Base-by-base conservation (phyloP, 2,797 vertebrate genomes). In the Micropoecilia bifurca region DNA sequence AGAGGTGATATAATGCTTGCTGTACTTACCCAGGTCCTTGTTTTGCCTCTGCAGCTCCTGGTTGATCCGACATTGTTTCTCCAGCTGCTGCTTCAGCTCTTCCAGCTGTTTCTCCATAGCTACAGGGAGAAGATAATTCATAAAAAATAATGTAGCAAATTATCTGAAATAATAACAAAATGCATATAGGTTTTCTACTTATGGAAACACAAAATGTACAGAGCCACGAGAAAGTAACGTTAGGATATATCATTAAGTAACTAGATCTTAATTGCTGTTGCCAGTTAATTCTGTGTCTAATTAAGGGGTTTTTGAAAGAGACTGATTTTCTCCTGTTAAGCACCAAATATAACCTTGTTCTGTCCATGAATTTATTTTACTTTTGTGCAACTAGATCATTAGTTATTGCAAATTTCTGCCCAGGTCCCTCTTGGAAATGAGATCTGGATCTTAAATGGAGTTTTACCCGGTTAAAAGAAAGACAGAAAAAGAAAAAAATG, bases 41-140 rank as follows among this genome's bases (percentile, higher is more conserved):
- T 95, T 95, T 81, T 95, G 91, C 33, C 87, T 95, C 81, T 91
- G 93, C 72, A 95, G 88, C 48, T 92, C 95, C 86, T 92, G 30
- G 83, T 95, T 96, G 87, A 93, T 91, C 75, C 93, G 81, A 79
- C 93, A 96, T 73, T 93, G 94, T 59, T 94, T 94, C 84, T 96
- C 95, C 74, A 97, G 92, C 92, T 89, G 95, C 74, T 95, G 93
- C 75, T 85, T 93, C 80, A 96, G 87, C 13, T 96, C 94, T 69
- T 95, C 93, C 41, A 97, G 57, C 82, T 90, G 92, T 36, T 86
- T 90, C 85, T 97, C 96, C 97, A 97, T 97, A 81, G n/a, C 92
- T 94, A 47, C 36, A 71, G 4, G 25, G 18, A 20, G 13, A 57
- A 45, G 13, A 10, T 45, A 3, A 71, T 3, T 1, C 14, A 16